Evolutionary conservation across 2,113 vertebrate species (phyloP).

Genomic region (Herpailurus yagouaroundi): DNA sequence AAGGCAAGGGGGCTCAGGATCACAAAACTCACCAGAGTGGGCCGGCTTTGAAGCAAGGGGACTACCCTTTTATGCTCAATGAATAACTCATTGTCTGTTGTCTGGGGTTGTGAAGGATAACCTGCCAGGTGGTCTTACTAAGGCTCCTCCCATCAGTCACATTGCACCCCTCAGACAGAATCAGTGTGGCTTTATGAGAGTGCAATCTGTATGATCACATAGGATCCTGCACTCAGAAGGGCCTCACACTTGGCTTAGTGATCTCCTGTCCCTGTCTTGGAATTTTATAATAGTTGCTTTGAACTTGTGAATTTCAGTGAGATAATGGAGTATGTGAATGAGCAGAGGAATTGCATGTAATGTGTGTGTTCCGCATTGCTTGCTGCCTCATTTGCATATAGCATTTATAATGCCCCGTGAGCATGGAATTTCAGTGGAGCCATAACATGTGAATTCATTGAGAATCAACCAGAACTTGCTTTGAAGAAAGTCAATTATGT

Average conservation of each 20-base stretch:
- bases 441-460: neutral
- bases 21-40: neutral
- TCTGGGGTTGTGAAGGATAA: neutral
- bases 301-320: neutral
- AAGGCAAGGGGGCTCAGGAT: accelerated
- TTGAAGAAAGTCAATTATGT: neutral
- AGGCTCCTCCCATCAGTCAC: neutral
- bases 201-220: neutral
- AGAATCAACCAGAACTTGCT: neutral
- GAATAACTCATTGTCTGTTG: neutral
- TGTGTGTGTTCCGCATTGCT: neutral
- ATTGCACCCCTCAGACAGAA: neutral
- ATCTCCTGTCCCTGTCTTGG: neutral
- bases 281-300: neutral
- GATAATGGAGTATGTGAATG: neutral
- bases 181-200: neutral
- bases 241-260: neutral
- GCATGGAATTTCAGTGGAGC: neutral
- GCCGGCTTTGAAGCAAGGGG: neutral
- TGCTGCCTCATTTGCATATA: neutral
- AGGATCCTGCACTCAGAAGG: neutral
- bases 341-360: neutral
- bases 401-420: neutral
- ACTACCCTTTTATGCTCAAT: accelerated
- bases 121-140: neutral